These are phyloP conservation scores for Semnornis frantzii DNA, from an alignment of 2,113 vertebrate genomes.

Conservation along the genomic window DNA sequence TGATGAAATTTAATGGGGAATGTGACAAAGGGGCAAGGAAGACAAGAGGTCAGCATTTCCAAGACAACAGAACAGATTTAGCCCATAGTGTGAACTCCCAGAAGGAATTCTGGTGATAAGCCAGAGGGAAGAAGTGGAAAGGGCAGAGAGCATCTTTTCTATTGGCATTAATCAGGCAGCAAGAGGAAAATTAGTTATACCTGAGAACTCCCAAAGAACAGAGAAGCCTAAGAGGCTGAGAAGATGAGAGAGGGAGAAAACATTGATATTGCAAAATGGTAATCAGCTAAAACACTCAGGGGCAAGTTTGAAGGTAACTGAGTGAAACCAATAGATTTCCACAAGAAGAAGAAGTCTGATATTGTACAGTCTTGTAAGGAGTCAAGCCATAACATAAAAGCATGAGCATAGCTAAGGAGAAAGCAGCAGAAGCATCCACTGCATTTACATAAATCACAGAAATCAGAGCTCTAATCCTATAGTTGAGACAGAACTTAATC, in stretches of 20 bases:
- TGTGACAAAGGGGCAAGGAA: not conserved
- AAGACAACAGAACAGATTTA: not conserved
- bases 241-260: not conserved
- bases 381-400: not conserved
- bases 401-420: not conserved
- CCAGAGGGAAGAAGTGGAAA: not conserved
- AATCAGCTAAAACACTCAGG: not conserved
- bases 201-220: not conserved
- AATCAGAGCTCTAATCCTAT: not conserved
- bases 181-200: not conserved
- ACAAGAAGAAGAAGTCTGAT: not conserved
- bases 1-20: not conserved
- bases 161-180: not conserved
- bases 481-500: not conserved
- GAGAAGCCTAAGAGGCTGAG: not conserved
- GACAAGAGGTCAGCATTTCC: not conserved
- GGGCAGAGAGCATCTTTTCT: not conserved
- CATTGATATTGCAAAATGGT: not conserved
- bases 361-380: not conserved
- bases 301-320: not conserved
- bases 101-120: not conserved
- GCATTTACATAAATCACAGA: not conserved
- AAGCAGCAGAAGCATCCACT: not conserved
- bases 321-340: not conserved
- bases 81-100: accelerated